Evolutionary conservation across 2,888 invertebrate species (phyloP), one percentile per base, ranked within the genome.

Genomic region (Deilephila porcellus): DNA sequence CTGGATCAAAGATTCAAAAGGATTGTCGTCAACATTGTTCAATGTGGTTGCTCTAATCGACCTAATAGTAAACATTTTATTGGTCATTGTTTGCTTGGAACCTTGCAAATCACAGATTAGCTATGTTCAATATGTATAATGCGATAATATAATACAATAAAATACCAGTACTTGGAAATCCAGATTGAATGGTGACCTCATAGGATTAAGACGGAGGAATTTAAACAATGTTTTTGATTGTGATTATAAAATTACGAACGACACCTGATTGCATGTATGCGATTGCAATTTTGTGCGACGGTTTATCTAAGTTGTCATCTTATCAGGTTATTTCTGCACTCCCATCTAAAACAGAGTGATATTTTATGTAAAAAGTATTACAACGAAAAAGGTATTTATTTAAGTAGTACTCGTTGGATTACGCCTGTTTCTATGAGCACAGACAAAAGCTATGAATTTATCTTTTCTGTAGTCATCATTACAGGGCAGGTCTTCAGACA

Each of bases 61-160:
- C 14, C 20, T 17, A 45, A 20, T 67, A 0, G 45, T 67, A 45
- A 45, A 64, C n/a, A n/a, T 64, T 64, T 64, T 64, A 64, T 64
- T 37, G n/a, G 37, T 8, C 25, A 34, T 63, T 63, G 62, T 64
- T 32, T 34, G 19, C 14, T 32, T 63, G 19, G 62, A 37, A 37
- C 64, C 64, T 64, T 64, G 64, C 37, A 37, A 63, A 64, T 37
- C n/a, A 11, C 19, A 19, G 64, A 64, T 64, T n/a, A 64, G 64
- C 37, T 37, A 45, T 64, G 37, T 37, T 64, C 8, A n/a, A 62
- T 62, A 62, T 20, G n/a, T 60, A 62, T 25, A 29, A 29, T 25
- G 29, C 17, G 14, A 62, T 62, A 62, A 32, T 62, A n/a, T n/a
- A n/a, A 56, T 56, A 19, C 56, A n/a, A 19, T 45, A 45, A 45